These are phyloP conservation scores for Drosophila fungiperda DNA, from an alignment of 2,888 invertebrate species.

Conservation along the genomic window DNA sequence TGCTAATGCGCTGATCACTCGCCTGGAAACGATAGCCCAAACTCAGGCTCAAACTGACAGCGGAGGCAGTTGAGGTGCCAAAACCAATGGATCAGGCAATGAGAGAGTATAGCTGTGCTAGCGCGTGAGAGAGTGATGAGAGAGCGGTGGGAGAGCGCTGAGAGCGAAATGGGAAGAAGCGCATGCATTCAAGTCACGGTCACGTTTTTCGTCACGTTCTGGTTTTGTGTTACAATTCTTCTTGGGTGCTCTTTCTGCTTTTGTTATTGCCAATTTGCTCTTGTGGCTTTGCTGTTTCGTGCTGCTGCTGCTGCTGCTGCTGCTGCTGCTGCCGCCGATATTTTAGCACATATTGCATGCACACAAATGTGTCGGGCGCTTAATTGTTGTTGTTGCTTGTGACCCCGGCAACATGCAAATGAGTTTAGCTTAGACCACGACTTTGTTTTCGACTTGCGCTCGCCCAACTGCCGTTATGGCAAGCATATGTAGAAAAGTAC, in stretches of 20 bases:
- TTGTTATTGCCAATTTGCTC: constrained; percentile 49
- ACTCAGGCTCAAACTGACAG: constrained; percentile 8
- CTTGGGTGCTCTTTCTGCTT: constrained; percentile 11
- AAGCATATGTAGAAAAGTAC: constrained; percentile 6
- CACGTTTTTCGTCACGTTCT: constrained; percentile 77
- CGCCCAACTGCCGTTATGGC: constrained; percentile 51
- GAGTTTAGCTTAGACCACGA: constrained; percentile 64
- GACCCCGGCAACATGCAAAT: constrained; percentile 72
- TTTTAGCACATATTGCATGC: constrained; percentile 39
- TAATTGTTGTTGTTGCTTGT: constrained; percentile 37
- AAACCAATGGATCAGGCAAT: constrained; percentile 55
- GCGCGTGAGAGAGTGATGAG: constrained; percentile 31
- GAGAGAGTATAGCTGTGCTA: constrained; percentile 23
- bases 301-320: constrained; percentile 14
- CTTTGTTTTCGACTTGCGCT: constrained; percentile 44
- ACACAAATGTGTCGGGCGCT: constrained; percentile 23
- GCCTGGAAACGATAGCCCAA: constrained; percentile 66
- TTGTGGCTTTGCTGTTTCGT: constrained; percentile 36
- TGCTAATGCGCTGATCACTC: constrained; percentile 72
- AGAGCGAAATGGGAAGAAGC: constrained; percentile 16
- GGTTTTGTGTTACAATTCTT: constrained; percentile 35
- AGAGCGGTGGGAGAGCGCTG: constrained; percentile 7
- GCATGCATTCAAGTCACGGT: constrained; percentile 68
- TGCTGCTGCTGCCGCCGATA: constrained; percentile 39
- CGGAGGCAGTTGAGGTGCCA: constrained; percentile 26